phyloP scores from a whole-genome alignment of 2,113 vertebrate species.

The Synchiropus splendidus region DNA sequence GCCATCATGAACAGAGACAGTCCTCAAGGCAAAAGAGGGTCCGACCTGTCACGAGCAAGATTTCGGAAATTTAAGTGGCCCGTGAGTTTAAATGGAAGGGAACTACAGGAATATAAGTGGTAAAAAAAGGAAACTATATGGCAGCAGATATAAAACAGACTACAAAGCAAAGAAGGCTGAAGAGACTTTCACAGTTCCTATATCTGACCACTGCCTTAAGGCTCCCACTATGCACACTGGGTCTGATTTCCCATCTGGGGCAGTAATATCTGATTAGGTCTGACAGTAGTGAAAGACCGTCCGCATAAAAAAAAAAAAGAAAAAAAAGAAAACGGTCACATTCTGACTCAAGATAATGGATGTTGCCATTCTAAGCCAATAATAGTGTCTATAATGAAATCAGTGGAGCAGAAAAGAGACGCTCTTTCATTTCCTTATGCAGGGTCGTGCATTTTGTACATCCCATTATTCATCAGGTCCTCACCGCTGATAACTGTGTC shows the following conservation, averaged over 20 bases:
- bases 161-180: background rate
- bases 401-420: constrained; percentile 68
- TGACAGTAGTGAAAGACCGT: constrained; percentile 58
- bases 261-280: constrained; percentile 56
- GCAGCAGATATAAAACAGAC: too few species aligned
- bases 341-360: constrained; percentile 66
- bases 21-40: too few species aligned
- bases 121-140: too few species aligned
- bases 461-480: constrained; percentile 65
- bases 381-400: constrained; percentile 76
- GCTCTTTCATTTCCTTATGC: constrained; percentile 71
- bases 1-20: too few species aligned
- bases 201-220: constrained; percentile 38
- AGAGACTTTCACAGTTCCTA: constrained; percentile 19
- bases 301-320: constrained; percentile 36
- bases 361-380: constrained; percentile 69
- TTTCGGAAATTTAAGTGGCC: too few species aligned
- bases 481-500: constrained; percentile 59
- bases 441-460: constrained; percentile 53
- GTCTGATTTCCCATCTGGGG: too few species aligned
- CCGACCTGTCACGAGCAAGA: too few species aligned
- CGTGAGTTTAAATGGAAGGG: too few species aligned
- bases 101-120: too few species aligned
- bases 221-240: constrained; percentile 24
- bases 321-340: too few species aligned